Percentiles rank a stretch among this genome's conserved stretches.
Evolutionary conservation across 2,113 vertebrate species (phyloP).

Genomic region (Grallaria varia): DNA sequence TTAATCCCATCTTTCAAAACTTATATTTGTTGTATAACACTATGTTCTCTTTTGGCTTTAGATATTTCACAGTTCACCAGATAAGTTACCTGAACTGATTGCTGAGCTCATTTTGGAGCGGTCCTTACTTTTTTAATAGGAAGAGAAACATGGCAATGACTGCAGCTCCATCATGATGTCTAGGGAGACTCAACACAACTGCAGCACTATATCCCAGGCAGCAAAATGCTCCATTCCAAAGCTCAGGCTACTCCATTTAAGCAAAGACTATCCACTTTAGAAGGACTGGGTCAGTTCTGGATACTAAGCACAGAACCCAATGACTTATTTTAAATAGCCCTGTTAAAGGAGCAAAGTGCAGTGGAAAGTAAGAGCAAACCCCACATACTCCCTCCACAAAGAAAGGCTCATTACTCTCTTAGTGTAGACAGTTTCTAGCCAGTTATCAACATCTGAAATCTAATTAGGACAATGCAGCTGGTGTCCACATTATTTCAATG

Average conservation of each 20-base stretch:
- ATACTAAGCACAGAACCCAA: not conserved
- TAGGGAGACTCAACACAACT: not conserved
- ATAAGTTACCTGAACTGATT: not conserved
- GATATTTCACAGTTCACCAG: not conserved
- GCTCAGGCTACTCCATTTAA: not conserved
- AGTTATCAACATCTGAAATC: not conserved
- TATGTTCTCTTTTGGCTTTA: not conserved
- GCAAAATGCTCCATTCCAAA: not conserved
- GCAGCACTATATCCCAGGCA: not conserved
- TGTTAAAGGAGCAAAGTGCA: not conserved
- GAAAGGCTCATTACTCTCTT: not conserved
- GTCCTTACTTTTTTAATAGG: not conserved
- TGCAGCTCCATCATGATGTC: not conserved
- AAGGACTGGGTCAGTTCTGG: not conserved
- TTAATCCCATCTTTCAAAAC: not conserved
- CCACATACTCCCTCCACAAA: not conserved
- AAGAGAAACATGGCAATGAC: not conserved
- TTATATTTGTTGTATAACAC: not conserved
- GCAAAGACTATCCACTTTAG: not conserved
- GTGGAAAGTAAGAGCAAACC: slow-evolving; percentile 32
- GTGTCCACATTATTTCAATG: not conserved
- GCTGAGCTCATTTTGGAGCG: not conserved
- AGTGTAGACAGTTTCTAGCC: slow-evolving; percentile 7
- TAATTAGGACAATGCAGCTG: not conserved
- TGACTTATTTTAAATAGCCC: not conserved